Percentiles rank a stretch among this genome's conserved stretches.
These are phyloP conservation scores for Thaleichthys pacificus DNA, from an alignment of 2,797 vertebrate species.

Conservation along the genomic window DNA sequence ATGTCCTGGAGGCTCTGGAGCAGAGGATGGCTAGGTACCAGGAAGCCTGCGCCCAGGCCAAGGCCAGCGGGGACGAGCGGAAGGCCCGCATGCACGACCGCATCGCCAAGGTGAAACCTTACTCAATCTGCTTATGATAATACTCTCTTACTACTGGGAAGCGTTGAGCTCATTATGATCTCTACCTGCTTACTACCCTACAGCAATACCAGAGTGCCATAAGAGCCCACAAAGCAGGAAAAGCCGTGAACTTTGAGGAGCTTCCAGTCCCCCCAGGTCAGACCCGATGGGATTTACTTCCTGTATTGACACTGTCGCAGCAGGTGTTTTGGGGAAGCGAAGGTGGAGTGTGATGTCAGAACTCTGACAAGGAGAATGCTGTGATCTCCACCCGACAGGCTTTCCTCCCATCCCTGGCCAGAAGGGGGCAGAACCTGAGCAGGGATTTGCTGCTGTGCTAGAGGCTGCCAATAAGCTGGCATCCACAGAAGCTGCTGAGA, in stretches of 20 bases:
- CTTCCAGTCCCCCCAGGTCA: constrained; percentile 92
- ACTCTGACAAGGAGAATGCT: too few species aligned
- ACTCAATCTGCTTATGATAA: too few species aligned
- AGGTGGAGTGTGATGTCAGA: too few species aligned
- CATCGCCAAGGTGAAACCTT: constrained; percentile 81
- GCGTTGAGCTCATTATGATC: too few species aligned
- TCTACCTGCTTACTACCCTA: neutral
- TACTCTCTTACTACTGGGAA: too few species aligned
- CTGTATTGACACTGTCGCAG: too few species aligned
- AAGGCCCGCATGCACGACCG: constrained; percentile 95
- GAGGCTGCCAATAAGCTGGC: constrained; percentile 82
- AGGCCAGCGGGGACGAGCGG: constrained; percentile 84
- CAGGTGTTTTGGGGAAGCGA: neutral
- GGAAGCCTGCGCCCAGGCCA: constrained; percentile 86
- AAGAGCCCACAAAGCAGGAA: constrained; percentile 86
- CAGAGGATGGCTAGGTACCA: constrained; percentile 88
- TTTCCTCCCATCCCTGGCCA: constrained; percentile 94
- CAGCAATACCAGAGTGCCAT: constrained; percentile 98
- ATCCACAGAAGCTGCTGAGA: constrained; percentile 67
- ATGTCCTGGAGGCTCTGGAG: constrained; percentile 85
- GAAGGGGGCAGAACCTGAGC: constrained; percentile 64
- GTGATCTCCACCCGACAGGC: constrained; percentile 65
- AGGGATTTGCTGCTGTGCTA: constrained; percentile 79
- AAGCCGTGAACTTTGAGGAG: constrained; percentile 85
- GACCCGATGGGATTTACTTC: constrained; percentile 26